phyloP scores from a whole-genome alignment of 35 echinoderm and acorn worm genomes.

The Ophioderma brevispina region DNA sequence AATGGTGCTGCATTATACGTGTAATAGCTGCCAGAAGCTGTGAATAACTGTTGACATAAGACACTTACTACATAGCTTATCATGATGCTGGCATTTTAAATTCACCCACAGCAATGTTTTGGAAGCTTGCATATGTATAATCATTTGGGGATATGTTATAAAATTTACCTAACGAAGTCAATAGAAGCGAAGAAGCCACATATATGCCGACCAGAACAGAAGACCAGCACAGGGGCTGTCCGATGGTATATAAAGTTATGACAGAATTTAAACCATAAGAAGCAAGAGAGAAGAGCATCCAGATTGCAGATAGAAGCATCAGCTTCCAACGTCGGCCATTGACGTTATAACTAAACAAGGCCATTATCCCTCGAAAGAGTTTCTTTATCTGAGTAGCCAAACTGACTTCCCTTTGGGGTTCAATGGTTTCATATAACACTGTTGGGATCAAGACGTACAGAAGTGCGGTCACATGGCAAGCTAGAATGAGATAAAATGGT shows the following conservation, averaged over 20 bases:
- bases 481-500: constrained; percentile 10
- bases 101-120: too few relatives aligned
- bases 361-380: neutral
- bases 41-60: too few relatives aligned
- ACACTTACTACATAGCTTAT: too few relatives aligned
- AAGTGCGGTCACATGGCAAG: neutral
- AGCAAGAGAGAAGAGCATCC: neutral
- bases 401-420: neutral
- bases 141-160: too few relatives aligned
- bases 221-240: constrained; percentile 45
- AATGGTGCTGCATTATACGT: too few relatives aligned
- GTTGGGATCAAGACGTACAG: constrained; percentile 9
- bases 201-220: constrained; percentile 40
- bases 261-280: neutral
- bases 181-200: constrained; percentile 8
- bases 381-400: neutral
- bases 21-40: too few relatives aligned
- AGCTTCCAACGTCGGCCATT: neutral
- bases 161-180: constrained; percentile 35
- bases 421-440: neutral
- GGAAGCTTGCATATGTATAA: too few relatives aligned
- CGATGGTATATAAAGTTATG: constrained; percentile 29
- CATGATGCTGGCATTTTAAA: too few relatives aligned
- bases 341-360: neutral
- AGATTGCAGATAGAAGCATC: neutral